Evolutionary conservation across 2,113 vertebrate species (phyloP).

Genomic region (Carettochelys insculpta): DNA sequence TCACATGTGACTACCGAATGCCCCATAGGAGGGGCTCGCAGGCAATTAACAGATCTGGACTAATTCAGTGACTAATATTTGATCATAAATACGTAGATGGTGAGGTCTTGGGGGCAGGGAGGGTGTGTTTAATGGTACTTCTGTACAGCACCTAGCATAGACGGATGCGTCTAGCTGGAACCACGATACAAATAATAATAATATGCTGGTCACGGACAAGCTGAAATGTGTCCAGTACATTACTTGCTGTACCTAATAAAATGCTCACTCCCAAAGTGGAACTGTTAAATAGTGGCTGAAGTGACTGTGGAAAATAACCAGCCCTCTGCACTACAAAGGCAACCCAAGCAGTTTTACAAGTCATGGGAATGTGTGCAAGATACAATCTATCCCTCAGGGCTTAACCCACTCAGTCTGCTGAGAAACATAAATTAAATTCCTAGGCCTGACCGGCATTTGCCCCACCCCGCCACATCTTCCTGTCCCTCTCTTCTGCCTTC

Average conservation of each 20-base stretch:
- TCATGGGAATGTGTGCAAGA: conserved; percentile 19
- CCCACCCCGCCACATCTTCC: conserved; percentile 36
- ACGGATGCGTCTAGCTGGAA: not conserved
- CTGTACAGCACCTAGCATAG: not conserved
- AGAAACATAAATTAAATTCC: conserved; percentile 30
- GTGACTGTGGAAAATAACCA: not conserved
- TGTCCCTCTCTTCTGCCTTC: not conserved
- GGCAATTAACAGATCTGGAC: not conserved
- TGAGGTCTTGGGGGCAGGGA: not conserved
- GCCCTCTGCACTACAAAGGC: not conserved
- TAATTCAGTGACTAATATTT: not conserved
- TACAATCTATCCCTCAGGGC: conserved; percentile 50
- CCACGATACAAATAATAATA: not conserved
- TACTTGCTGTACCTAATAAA: conserved; percentile 4
- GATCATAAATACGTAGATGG: not conserved
- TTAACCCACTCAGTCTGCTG: conserved; percentile 44
- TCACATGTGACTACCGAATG: not conserved
- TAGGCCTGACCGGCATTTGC: not conserved
- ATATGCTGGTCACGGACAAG: not conserved
- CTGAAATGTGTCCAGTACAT: not conserved
- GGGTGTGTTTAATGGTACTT: not conserved
- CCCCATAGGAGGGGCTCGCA: not conserved
- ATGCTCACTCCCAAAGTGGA: not conserved
- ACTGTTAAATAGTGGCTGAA: not conserved
- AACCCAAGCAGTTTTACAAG: not conserved